These are phyloP conservation scores for Macaria liturata DNA, from an alignment of 2,888 invertebrate species.

Conservation along the genomic window DNA sequence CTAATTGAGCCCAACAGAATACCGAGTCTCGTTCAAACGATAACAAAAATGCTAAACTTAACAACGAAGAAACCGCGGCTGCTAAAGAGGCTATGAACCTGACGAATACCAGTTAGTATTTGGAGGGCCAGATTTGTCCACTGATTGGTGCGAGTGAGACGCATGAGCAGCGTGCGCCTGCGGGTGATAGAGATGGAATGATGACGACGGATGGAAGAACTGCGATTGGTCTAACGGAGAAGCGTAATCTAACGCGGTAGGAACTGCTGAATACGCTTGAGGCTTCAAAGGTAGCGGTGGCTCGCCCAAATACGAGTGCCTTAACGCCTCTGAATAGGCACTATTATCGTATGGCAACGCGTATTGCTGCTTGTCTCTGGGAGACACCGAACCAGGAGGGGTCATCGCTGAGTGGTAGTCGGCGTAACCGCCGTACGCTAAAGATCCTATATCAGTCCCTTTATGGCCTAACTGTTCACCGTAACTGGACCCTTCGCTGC, in stretches of 20 bases:
- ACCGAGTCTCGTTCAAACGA: constrained; percentile 36
- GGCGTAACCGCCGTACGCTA: constrained; percentile 84
- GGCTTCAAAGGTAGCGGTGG: constrained; percentile 91
- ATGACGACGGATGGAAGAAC: constrained; percentile 90
- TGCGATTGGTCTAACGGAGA: constrained; percentile 91
- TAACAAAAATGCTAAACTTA: constrained; percentile 52
- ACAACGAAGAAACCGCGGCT: constrained; percentile 33
- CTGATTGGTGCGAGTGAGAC: constrained; percentile 70
- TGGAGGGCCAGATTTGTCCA: constrained; percentile 86
- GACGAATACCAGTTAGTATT: constrained; percentile 91
- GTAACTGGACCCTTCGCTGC: constrained; percentile 91
- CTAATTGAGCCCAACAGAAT: constrained; percentile 47
- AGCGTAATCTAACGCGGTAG: constrained; percentile 86
- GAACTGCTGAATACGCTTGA: constrained; percentile 92
- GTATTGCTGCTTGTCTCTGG: constrained; percentile 91
- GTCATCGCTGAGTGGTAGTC: constrained; percentile 98
- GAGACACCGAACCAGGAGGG: constrained; percentile 98
- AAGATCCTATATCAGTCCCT: constrained; percentile 84
- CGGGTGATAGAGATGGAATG: constrained; percentile 95
- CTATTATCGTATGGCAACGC: constrained; percentile 77
- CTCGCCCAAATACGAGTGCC: constrained; percentile 80
- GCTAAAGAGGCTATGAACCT: constrained; percentile 86
- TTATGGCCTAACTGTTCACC: constrained; percentile 85
- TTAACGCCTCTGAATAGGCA: constrained; percentile 86
- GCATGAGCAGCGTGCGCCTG: constrained; percentile 73